Evolutionary conservation across 2,797 vertebrate genomes (phyloP).

Genomic region (Gymnopithys bicolor): DNA sequence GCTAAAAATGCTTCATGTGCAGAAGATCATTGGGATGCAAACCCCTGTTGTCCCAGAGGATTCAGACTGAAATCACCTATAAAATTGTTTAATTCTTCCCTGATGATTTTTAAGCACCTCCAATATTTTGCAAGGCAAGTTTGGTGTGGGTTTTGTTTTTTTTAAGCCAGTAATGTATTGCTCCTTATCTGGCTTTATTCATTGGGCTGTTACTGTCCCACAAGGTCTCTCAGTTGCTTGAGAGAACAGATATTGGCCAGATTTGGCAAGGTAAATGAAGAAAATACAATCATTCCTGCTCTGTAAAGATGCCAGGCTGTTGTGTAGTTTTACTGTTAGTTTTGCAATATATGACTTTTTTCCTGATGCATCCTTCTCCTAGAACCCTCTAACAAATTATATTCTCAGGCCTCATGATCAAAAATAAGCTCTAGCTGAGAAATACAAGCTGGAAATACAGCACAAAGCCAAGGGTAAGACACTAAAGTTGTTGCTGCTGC

Average conservation of each 20-base stretch:
- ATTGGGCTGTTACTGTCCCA: not conserved
- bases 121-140: not conserved
- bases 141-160: not conserved
- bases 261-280: not conserved
- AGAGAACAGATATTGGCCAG: not conserved
- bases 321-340: not conserved
- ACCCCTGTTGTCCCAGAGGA: not conserved
- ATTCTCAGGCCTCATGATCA: not conserved
- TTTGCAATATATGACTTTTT: not conserved
- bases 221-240: not conserved
- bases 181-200: not conserved
- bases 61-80: not conserved
- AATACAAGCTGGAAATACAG: not conserved
- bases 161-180: not conserved
- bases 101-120: not conserved
- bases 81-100: not conserved
- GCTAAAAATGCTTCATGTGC: not conserved
- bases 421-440: not conserved
- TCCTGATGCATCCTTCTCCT: not conserved
- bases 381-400: not conserved
- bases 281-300: not conserved
- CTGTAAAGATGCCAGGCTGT: not conserved
- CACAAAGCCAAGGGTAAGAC: not conserved
- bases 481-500: not conserved
- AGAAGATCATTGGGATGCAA: not conserved